Evolutionary conservation across 2,888 invertebrate genomes (phyloP).

Genomic region (Polydrusus cervinus): DNA sequence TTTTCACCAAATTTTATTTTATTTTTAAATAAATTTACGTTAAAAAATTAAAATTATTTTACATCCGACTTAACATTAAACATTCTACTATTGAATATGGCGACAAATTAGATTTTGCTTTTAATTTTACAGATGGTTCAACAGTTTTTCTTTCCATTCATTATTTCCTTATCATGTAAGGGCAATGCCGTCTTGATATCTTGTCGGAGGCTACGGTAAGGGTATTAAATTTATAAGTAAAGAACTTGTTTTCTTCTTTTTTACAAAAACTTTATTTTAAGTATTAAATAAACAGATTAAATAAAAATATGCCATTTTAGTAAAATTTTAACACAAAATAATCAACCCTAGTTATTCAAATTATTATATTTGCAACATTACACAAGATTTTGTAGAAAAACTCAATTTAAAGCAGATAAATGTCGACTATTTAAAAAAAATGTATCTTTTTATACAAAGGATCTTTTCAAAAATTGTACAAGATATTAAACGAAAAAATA

Average conservation of each 20-base stretch:
- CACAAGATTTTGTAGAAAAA: conserved; percentile 5
- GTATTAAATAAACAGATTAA: not conserved
- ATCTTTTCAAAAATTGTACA: too few species aligned
- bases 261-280: not conserved
- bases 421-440: not conserved
- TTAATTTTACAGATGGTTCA: too few species aligned
- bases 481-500: not conserved
- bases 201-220: too few species aligned
- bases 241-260: not conserved
- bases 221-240: not conserved
- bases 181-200: too few species aligned
- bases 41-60: too few species aligned
- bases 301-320: not conserved
- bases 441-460: not conserved
- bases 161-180: too few species aligned
- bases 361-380: not conserved
- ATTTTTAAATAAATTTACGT: too few species aligned
- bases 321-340: conserved; percentile 8
- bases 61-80: too few species aligned
- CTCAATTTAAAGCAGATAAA: not conserved
- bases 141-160: too few species aligned
- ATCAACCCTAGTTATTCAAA: not conserved
- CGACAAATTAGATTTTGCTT: too few species aligned
- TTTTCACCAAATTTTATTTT: too few species aligned
- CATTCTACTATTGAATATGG: too few species aligned